Base-by-base conservation (phyloP, 23 tunicate species). In the Ciona savignyi region DNA sequence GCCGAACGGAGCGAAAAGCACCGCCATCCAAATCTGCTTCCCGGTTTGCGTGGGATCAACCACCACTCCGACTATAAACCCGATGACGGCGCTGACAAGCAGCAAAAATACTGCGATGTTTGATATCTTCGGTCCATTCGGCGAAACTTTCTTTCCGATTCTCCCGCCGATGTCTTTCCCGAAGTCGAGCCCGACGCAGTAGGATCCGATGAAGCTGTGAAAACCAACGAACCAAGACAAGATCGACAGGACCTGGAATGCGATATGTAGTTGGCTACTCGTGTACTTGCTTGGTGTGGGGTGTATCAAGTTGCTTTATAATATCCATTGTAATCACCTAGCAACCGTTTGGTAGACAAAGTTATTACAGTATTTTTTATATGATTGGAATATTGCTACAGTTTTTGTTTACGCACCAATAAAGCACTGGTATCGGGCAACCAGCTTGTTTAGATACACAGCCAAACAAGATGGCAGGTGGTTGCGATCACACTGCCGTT, bases 161-260 rank as follows among this genome's bases (percentile, higher is more conserved):
- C 34, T 29, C 32, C 32, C 25, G 32, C 75, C 80, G 22, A 82
- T 27, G 25, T 68, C 75, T 75, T 61, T 82, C 3, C 87, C 87
- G 35, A 82, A 82, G 75, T 82, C 87, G 23, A 26, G 30, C 0
- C 87, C 87, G 0, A 82, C 87, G 1, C 68, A 56, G 33, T 74
- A 82, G 3, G 87, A 82, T 23, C 80, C 87, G 23, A 82, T 60
- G 65, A 67, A 82, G 51, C 74, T 74, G 75, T 82, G 74, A 29
- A 82, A 74, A 6, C 87, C 87, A 67, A 82, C 34, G 56, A 82
- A 82, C 87, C 75, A 68, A 27, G 70, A 35, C 34, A 60, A 33
- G 33, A 82, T 68, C 27, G 80, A 67, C 22, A 68, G 70, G 60
- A 82, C 87, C 78, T 74, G 51, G 21, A 62, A 73, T 15, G 23